Evolutionary conservation across 1,140 invertebrate genomes (phyloP).

Genomic region (Camponotus vicinus): DNA sequence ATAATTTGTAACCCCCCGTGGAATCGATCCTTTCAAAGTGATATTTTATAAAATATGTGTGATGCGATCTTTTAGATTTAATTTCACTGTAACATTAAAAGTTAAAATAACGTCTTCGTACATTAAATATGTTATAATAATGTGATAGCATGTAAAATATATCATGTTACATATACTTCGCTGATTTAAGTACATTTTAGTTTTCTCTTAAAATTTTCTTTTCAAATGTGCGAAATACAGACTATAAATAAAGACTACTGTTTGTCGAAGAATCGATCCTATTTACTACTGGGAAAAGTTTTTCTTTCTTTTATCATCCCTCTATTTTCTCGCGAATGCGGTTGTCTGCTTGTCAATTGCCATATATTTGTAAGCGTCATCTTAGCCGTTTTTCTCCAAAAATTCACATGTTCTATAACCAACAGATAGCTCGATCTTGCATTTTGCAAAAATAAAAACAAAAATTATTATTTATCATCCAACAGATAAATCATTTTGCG

Average conservation of each 20-base stretch:
- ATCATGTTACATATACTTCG: neutral
- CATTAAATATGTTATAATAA: neutral
- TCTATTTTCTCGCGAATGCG: constrained; percentile 31
- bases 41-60: neutral
- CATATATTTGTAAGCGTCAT: neutral
- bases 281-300: constrained; percentile 31
- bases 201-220: constrained; percentile 9
- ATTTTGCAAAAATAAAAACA: neutral
- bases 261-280: constrained; percentile 22
- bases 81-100: neutral
- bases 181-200: neutral
- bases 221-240: neutral
- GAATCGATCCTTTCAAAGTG: neutral
- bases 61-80: neutral
- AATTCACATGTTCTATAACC: constrained; percentile 6
- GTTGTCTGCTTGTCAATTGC: constrained; percentile 7
- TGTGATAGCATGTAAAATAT: too few relatives aligned
- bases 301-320: neutral
- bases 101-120: constrained; percentile 1
- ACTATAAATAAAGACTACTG: neutral
- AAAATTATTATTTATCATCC: neutral
- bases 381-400: constrained; percentile 3
- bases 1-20: too few relatives aligned
- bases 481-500: neutral
- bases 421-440: constrained; percentile 1